These are phyloP conservation scores for Xyrichtys novacula DNA, from an alignment of 2,797 vertebrate species.

Conservation along the genomic window DNA sequence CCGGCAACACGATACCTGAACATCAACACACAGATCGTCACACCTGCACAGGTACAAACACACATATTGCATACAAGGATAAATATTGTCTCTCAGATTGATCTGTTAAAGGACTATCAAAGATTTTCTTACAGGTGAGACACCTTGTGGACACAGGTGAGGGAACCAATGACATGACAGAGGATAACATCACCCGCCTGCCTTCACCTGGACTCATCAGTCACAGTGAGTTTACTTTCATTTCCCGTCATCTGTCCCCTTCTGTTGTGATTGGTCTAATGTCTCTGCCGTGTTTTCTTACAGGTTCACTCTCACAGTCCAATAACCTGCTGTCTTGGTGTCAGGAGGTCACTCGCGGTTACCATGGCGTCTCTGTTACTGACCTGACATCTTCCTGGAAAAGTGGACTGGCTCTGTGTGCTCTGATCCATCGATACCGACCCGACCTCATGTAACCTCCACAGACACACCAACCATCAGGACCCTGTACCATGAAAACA, in stretches of 20 bases:
- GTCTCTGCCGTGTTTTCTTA: neutral
- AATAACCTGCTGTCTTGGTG: conserved; percentile 93
- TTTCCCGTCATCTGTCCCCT: neutral
- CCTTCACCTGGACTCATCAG: conserved; percentile 84
- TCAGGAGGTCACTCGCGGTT: conserved; percentile 92
- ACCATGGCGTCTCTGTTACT: conserved; percentile 86
- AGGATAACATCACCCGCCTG: conserved; percentile 81
- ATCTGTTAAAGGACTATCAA: no score
- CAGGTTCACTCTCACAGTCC: conserved; percentile 91
- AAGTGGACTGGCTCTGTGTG: conserved; percentile 94
- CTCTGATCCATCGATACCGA: conserved; percentile 92
- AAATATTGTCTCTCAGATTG: neutral
- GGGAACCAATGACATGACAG: conserved; percentile 79
- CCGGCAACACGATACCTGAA: conserved; percentile 93
- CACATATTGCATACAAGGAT: neutral
- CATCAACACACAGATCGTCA: conserved; percentile 85
- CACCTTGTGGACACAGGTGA: conserved; percentile 93
- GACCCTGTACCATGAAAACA: neutral
- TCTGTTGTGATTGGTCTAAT: neutral
- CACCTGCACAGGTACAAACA: conserved; percentile 89
- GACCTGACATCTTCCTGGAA: conserved; percentile 96
- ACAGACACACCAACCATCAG: neutral
- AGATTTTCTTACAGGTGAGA: conserved; percentile 83
- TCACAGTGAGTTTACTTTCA: conserved; percentile 80
- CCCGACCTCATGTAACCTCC: conserved; percentile 90